Conservation (phyloP, 2,113 vertebrate genomes). For the Saccopteryx leptura region DNA sequence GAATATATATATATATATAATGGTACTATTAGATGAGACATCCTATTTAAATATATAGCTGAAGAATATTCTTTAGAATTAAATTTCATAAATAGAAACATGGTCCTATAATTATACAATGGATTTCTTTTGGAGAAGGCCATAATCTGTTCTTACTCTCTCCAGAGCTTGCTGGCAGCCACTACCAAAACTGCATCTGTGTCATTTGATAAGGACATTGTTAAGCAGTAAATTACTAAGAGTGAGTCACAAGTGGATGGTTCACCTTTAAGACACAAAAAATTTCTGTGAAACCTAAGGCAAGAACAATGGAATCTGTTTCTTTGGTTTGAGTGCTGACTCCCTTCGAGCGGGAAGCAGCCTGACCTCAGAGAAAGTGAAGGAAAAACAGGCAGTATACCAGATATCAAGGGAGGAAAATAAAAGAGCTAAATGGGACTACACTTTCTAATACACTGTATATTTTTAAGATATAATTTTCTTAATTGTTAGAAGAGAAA, state of each 20-base stretch:
- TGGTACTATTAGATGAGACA: slow-evolving; percentile 23
- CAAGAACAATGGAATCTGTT: slow-evolving; percentile 5
- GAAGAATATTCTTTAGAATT: slow-evolving; percentile 56
- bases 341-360: slow-evolving; percentile 4
- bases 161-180: slow-evolving; percentile 57
- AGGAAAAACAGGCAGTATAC: background rate
- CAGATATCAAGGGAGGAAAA: background rate
- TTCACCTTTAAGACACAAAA: slow-evolving; percentile 57
- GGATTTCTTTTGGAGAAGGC: slow-evolving; percentile 44
- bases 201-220: slow-evolving; percentile 71
- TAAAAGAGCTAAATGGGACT: background rate
- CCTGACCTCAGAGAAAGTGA: background rate
- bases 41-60: slow-evolving; percentile 55
- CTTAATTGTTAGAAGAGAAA: background rate
- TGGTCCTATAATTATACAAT: slow-evolving; percentile 49
- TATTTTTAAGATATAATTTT: background rate
- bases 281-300: background rate
- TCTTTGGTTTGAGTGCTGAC: slow-evolving; percentile 20
- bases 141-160: slow-evolving; percentile 54
- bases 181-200: slow-evolving; percentile 34
- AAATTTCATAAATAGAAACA: slow-evolving; percentile 57
- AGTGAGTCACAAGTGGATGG: slow-evolving; percentile 58
- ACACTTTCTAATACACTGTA: background rate
- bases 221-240: slow-evolving; percentile 62
- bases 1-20: background rate